Evolutionary conservation across 2,113 vertebrate genomes (phyloP), one percentile per base, ranked within the genome.

Genomic region (Muscicapa adusta): DNA sequence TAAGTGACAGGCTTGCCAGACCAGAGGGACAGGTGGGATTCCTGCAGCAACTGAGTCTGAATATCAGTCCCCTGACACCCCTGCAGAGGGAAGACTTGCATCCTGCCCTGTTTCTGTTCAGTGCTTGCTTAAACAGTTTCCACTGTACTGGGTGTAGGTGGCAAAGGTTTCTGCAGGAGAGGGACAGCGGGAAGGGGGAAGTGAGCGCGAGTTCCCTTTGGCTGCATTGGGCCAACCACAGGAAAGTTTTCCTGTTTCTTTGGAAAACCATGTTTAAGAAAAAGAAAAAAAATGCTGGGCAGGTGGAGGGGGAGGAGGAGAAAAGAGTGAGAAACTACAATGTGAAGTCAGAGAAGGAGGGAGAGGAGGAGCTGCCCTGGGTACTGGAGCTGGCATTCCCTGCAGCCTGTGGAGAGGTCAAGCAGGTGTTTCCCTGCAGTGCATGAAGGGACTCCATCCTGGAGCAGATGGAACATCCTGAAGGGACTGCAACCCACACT

Each of bases 21-120:
- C 43, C 26, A 33, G 57, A 22, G 61, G n/a, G 23, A 8, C 34
- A 34, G 38, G 18, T 72, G 25, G 18, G 13, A 62, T 67, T 75
- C 43, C 61, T 36, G 4, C 18, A 78, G 50, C 34, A 51, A 5
- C 63, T 76, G 12, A 12, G 31, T 57, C 29, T 67, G 60, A 48
- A 31, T 4, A 0, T n/a, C 45, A 60, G 60, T 8, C 29, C 18
- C 0, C 3, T n/a, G 13, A 12, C 3, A 5, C 18, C 56, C 29
- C 25, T 57, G 31, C 24, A 51, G 65, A 34, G 6, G 26, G 34
- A 15, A 45, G 15, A 50, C 3, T 17, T 60, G 8, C 40, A 56
- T 38, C 74, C 45, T 25, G 10, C 12, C 18, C 34, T 42, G 18
- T 7, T 54, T 11, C 25, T 56, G 17, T 65, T n/a, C 53, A 51